Percentiles rank a stretch among this genome's conserved stretches.
phyloP scores from a whole-genome alignment of 2,113 vertebrate genomes.

The Pogona vitticeps region DNA sequence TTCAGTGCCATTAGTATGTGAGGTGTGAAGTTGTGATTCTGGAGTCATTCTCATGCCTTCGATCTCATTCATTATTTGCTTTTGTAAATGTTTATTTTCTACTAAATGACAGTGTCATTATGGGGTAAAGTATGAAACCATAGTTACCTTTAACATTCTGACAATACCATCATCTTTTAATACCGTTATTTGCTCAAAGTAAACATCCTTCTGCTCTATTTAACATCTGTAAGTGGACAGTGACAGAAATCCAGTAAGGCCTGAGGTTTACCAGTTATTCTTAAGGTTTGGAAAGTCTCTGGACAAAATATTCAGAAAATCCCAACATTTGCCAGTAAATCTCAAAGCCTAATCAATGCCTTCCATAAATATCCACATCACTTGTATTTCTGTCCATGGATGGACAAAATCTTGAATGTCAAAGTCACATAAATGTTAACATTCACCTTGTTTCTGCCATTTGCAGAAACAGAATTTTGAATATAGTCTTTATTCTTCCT shows the following conservation, averaged over 20 bases:
- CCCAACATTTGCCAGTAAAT: background rate
- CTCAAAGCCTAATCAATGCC: background rate
- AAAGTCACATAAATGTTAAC: background rate
- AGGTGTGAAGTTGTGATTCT: background rate
- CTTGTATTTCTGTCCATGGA: background rate
- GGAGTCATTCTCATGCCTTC: background rate
- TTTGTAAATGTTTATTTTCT: background rate
- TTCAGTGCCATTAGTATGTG: background rate
- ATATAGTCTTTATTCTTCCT: no score
- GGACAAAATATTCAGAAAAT: background rate
- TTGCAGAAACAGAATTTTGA: constrained; percentile 6
- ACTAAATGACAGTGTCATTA: background rate
- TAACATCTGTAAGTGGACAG: background rate
- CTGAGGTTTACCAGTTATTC: background rate
- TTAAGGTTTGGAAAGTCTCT: background rate
- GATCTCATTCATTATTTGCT: background rate
- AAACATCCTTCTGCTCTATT: background rate
- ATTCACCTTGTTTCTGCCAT: background rate
- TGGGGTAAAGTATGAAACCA: background rate
- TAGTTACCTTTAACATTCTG: background rate
- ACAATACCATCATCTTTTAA: background rate
- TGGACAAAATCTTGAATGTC: background rate
- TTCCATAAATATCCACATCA: background rate
- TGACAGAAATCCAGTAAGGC: background rate
- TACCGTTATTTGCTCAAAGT: background rate